Evolutionary conservation across 1,140 invertebrate species (phyloP).

Genomic region (Lasioglossum baleicum): DNA sequence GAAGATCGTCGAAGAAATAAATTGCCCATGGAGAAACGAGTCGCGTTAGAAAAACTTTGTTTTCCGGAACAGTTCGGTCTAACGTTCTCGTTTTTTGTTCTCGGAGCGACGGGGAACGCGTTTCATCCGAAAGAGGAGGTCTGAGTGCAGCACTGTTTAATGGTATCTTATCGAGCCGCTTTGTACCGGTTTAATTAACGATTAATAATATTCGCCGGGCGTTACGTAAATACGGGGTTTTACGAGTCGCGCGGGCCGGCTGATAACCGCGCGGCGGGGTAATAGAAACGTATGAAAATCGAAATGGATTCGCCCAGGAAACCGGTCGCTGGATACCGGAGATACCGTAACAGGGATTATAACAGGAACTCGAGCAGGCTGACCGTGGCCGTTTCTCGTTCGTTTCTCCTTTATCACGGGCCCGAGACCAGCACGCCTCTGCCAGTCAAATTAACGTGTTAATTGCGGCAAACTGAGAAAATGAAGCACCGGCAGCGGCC

Average conservation of each 20-base stretch:
- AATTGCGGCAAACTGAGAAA: conserved; percentile 43
- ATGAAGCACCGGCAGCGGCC: conserved; percentile 11
- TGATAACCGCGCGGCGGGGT: conserved; percentile 18
- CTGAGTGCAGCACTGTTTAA: conserved; percentile 34
- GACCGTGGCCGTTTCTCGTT: conserved; percentile 16
- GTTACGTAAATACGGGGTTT: conserved; percentile 47
- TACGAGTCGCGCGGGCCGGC: conserved; percentile 26
- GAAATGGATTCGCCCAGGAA: conserved; percentile 27
- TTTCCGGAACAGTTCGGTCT: too few relatives aligned
- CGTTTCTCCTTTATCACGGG: conserved; percentile 45
- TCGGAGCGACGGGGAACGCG: neutral
- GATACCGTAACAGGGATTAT: conserved; percentile 45
- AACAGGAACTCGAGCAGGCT: conserved; percentile 35
- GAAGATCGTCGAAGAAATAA: too few relatives aligned
- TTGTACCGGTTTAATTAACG: conserved; percentile 52
- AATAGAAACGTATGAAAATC: conserved; percentile 51
- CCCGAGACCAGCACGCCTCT: conserved; percentile 35
- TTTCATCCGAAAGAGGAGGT: neutral
- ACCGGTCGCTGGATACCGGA: conserved; percentile 27
- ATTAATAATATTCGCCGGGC: conserved; percentile 48
- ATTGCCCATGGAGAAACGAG: too few relatives aligned
- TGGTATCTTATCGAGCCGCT: conserved; percentile 46
- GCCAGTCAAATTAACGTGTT: conserved; percentile 50
- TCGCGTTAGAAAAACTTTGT: too few relatives aligned
- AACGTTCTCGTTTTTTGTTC: neutral